Conservation (phyloP, 2,888 invertebrate genomes). For the Acronicta aceris region DNA sequence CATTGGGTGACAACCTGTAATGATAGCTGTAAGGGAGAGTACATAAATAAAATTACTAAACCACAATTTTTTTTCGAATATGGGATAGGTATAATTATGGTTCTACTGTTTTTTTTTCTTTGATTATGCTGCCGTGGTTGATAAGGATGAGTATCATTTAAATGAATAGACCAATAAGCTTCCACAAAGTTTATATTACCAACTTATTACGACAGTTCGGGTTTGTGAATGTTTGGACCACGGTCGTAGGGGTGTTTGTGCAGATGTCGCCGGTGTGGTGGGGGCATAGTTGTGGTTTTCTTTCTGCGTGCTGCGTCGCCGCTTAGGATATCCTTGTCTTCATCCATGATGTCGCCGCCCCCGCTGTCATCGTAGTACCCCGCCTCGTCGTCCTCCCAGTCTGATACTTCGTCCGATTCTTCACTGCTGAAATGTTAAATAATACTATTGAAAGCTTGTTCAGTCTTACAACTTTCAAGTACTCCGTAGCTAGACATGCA, state of each 20-base stretch:
- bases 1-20: too few species aligned
- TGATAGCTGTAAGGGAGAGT: too few species aligned
- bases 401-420: conserved; percentile 73
- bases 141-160: too few species aligned
- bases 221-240: conserved; percentile 70
- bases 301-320: conserved; percentile 48
- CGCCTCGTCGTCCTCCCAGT: conserved; percentile 75
- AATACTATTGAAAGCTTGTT: neutral
- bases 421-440: conserved; percentile 26
- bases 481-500: too few species aligned
- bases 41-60: too few species aligned
- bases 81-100: too few species aligned
- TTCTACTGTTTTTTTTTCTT: too few species aligned
- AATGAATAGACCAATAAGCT: conserved; percentile 31
- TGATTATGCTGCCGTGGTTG: too few species aligned
- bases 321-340: conserved; percentile 72
- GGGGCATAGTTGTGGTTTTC: conserved; percentile 63
- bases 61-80: too few species aligned
- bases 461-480: too few species aligned
- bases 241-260: conserved; percentile 87
- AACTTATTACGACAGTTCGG: conserved; percentile 36
- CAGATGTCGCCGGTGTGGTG: conserved; percentile 85
- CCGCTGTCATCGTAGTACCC: conserved; percentile 76
- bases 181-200: conserved; percentile 34
- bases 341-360: conserved; percentile 77